Base-by-base conservation (phyloP, 53 echinoderm and acorn worm species). In the Glandiceps talaboti region DNA sequence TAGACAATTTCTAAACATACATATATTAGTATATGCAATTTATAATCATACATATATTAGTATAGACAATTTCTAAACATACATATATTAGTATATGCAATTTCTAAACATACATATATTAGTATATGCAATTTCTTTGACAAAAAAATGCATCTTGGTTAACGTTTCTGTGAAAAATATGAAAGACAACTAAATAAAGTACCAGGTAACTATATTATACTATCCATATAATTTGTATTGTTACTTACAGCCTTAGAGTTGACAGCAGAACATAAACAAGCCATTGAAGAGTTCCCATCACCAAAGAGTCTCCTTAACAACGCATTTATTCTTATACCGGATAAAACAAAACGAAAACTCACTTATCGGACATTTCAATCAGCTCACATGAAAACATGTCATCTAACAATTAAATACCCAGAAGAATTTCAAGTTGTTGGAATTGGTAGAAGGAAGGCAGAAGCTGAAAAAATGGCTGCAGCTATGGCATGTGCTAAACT, bases 381-480 rank as follows among this genome's bases (percentile, higher is more conserved):
- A 28, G 33, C 75, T n/a, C 77, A 77, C 1, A 77, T 64, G 27
- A 32, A 73, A 27, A 81, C 82, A 32, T 88, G 85, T 32, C 74
- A 83, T 1, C 89, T 94, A 33, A 75, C 78, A 26, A 84, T 94
- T 30, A 76, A 73, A 10, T 91, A 89, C 89, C 94, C 94, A 0
- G 31, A 87, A 76, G 87, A 89, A 77, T 84, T 94, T 79, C 81
- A 80, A 27, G 78, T 94, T 27, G 82, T 89, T 10, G 89, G 91
- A 29, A 32, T 74, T 6, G 94, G 91, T 0, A 83, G 85, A 10
- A 89, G 79, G 77, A 86, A 91, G 45, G 77, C 28, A 27, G 85
- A 87, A 25, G 87, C 94, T 28, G 94, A 94, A 77, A 87, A 73
- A 79, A 81, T 90, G 85, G 94, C 94, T 6, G 91, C 94, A 26